These are phyloP conservation scores for Ceriagrion tenellum DNA, from an alignment of 2,888 invertebrate species.

Conservation along the genomic window DNA sequence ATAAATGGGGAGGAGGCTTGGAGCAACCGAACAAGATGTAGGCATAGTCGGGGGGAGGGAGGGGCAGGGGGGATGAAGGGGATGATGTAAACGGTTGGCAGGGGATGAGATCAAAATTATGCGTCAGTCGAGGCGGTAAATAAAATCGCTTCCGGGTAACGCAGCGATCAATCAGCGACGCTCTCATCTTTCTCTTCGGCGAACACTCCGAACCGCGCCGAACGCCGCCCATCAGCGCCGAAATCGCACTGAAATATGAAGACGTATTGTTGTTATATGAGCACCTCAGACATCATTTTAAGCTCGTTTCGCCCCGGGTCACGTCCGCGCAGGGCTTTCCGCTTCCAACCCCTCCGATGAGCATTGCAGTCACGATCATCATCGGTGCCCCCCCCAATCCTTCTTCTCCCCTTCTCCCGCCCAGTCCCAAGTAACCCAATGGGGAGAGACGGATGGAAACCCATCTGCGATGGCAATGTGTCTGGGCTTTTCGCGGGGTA, in stretches of 20 bases:
- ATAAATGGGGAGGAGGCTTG: not conserved
- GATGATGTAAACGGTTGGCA: not conserved
- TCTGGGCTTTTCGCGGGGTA: not conserved
- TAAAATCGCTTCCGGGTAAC: not conserved
- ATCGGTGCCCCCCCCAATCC: not conserved
- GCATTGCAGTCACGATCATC: conserved; percentile 44
- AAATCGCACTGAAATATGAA: conserved; percentile 45
- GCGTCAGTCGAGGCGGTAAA: not conserved
- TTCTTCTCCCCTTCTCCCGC: not conserved
- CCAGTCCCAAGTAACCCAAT: not conserved
- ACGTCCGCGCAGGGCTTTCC: not conserved
- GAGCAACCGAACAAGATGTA: not conserved
- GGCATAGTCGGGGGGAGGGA: not conserved
- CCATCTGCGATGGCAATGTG: conserved; percentile 27
- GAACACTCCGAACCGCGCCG: not conserved
- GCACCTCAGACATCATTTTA: conserved; percentile 55
- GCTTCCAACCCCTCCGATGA: conserved; percentile 35
- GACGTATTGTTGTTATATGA: conserved; percentile 55
- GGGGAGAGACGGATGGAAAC: conserved; percentile 47
- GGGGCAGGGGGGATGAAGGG: not conserved
- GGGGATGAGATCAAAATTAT: not conserved
- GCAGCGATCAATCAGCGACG: conserved; percentile 38
- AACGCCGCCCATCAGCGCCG: not conserved
- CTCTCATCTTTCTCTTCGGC: not conserved
- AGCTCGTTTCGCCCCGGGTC: conserved; percentile 55